phyloP scores from a whole-genome alignment of 2,113 vertebrate genomes.

The Syrmaticus mikado region DNA sequence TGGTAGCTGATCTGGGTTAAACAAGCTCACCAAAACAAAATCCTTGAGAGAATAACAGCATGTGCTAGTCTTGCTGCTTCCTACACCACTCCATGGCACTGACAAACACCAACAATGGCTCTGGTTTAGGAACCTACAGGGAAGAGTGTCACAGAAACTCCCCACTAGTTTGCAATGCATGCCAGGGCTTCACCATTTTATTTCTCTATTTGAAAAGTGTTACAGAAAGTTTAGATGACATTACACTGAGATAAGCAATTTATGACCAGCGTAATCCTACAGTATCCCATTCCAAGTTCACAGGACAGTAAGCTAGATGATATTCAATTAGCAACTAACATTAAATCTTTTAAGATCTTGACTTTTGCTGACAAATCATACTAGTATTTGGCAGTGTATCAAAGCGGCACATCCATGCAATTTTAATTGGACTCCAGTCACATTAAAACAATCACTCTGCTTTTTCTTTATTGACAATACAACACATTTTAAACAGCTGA shows the following conservation, averaged over 20 bases:
- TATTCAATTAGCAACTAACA: conserved; percentile 69
- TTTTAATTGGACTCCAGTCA: conserved; percentile 54
- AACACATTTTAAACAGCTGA: background rate
- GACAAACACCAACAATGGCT: accelerated
- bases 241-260: background rate
- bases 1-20: background rate
- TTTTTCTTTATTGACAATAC: conserved; percentile 1
- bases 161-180: background rate
- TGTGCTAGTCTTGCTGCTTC: background rate
- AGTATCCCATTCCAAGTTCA: conserved; percentile 12
- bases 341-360: conserved; percentile 63
- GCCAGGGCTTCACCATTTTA: conserved; percentile 9
- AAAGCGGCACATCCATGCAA: conserved; percentile 8
- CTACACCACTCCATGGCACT: accelerated
- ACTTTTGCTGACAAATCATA: conserved; percentile 66
- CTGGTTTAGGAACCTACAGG: background rate
- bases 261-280: background rate
- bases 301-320: conserved; percentile 30
- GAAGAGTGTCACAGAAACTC: background rate
- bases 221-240: background rate
- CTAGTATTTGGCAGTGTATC: conserved; percentile 59
- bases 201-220: background rate
- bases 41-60: background rate
- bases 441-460: conserved; percentile 43
- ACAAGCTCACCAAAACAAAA: background rate